Base-by-base conservation (phyloP, 2,113 vertebrate genomes). In the Malurus elegans region DNA sequence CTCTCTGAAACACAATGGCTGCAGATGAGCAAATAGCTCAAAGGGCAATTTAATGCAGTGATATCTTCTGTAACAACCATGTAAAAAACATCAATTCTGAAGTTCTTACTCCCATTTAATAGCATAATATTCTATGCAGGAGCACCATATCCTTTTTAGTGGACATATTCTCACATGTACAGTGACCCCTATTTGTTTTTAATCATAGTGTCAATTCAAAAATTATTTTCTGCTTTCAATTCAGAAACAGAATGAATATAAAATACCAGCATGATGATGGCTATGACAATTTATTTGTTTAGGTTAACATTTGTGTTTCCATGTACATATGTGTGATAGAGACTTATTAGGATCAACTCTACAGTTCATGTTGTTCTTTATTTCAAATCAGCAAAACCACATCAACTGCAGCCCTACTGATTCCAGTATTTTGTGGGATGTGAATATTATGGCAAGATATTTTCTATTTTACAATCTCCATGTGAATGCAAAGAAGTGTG, bases 11-110 rank as follows among this genome's bases (percentile, higher is more conserved):
- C 62, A 86, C 50, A 72, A 66, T 47, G 79, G 51, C 71, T 86
- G 64, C 24, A 95, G 64, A 82, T 83, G 44, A 95, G 61, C 54
- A 92, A 80, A 48, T 31, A 83, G 10, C 48, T 86, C 18, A 36
- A 96, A 79, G 58, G 76, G 65, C n/a, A 92, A 86, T 92, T 92
- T 91, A 88, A 96, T 92, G 56, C 70, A 62, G 66, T 53, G 91
- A 61, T 85, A 71, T 24, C 31, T 73, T 81, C 38, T 2, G 0
- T 40, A 89, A 92, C 6, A 88, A 42, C 8, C 19, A 61, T 38
- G 42, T 66, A 78, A 88, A 91, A 83, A 92, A 74, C 29, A 88
- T 83, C 20, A 58, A 10, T 74, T 85, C 61, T 67, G 47, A 88
- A 88, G 32, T 32, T 76, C 54, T 75, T 85, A 8, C 29, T 91